Base-by-base conservation (phyloP, 2,888 invertebrate species). In the Heteromyza rotundicornis region DNA sequence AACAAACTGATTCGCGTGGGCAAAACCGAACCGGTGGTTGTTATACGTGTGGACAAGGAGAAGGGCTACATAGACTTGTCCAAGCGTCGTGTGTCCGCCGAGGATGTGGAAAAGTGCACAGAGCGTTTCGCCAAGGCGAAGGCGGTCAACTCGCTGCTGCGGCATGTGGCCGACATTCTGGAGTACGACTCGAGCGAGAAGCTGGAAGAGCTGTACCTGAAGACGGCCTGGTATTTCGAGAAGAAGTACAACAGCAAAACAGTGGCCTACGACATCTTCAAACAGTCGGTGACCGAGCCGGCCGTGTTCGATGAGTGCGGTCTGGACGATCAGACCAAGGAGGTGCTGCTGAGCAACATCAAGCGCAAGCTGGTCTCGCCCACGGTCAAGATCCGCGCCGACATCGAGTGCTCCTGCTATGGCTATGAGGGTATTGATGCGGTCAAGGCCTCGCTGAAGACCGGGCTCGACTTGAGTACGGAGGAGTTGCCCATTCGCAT, bases 31-130 rank as follows among this genome's bases (percentile, higher is more conserved):
- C 98, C 98, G 23, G 99, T 99, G 16, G 98, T 99, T 52, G 99
- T 99, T 62, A 98, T 99, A 82, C 89, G 99, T 85, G 99, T 99
- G 20, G 99, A 99, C 83, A 97, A 98, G 87, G 98, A 99, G 77
- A 99, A 99, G 88, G 99, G 98, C 89, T 99, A 99, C 84, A 99
- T 99, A 82, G 99, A 99, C 89, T 88, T 99, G 75, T 99, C 98
- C 66, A 99, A 99, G 85, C 89, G 99, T 82, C 90, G 99, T 84
- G 99, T 99, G 1, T 98, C 98, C 0, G 92, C 95, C 0, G 99
- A 99, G 84, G 99, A 99, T 84, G 94, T 98, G 62, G 93, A 96
- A 75, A 96, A 96, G 83, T 99, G 99, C 84, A 98, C 98, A 76
- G 98, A 99, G 81, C 89, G 98, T 77, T 99, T 95, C 84, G 95